Evolutionary conservation across 2,888 invertebrate genomes (phyloP).

Genomic region (Pediacus dermestoides): DNA sequence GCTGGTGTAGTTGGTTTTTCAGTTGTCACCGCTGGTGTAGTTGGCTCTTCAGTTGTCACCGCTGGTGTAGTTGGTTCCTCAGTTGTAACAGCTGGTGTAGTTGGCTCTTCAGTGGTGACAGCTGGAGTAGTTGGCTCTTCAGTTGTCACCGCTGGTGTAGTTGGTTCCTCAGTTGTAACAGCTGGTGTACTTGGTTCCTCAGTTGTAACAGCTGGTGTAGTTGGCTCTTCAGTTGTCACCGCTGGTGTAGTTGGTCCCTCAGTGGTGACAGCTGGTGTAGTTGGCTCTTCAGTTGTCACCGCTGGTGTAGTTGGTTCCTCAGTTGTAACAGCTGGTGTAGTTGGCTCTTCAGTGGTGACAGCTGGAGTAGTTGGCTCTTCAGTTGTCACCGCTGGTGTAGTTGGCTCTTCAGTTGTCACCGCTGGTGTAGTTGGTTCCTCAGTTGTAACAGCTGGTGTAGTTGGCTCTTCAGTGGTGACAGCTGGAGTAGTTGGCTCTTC

Average conservation of each 20-base stretch:
- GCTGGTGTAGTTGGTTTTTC: neutral
- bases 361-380: conserved; percentile 11
- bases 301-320: neutral
- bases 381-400: conserved; percentile 30
- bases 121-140: neutral
- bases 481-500: conserved; percentile 7
- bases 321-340: conserved; percentile 7
- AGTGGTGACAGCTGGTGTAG: conserved; percentile 1
- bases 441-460: conserved; percentile 16
- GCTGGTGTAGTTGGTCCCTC: conserved; percentile 43
- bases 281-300: conserved; percentile 16
- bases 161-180: conserved; percentile 1
- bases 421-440: neutral
- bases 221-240: conserved; percentile 26
- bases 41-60: conserved; percentile 6
- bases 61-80: conserved; percentile 11
- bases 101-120: conserved; percentile 37
- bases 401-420: conserved; percentile 37
- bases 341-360: conserved; percentile 6
- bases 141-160: conserved; percentile 16
- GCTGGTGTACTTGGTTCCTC: conserved; percentile 6
- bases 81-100: conserved; percentile 30
- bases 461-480: neutral
- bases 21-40: conserved; percentile 6
- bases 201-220: conserved; percentile 2